phyloP scores from a whole-genome alignment of 2,888 invertebrate species.

The Bruchidius siliquastri region DNA sequence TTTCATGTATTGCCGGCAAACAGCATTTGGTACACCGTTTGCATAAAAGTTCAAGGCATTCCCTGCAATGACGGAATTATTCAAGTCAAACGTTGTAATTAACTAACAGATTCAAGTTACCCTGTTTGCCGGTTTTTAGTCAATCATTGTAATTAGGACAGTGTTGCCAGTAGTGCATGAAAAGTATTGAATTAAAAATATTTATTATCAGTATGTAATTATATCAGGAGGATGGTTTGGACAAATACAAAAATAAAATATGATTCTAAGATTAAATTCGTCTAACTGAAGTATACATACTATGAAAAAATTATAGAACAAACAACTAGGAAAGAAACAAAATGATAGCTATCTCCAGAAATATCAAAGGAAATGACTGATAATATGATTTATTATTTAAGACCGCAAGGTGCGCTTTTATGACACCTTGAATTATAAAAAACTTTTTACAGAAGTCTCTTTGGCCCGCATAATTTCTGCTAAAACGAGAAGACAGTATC shows the following conservation, averaged over 20 bases:
- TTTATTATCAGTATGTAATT: slow-evolving; percentile 7
- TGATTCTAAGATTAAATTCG: slow-evolving; percentile 4
- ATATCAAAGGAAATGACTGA: slow-evolving; percentile 3
- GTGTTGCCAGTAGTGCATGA: slow-evolving; percentile 5
- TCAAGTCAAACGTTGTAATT: slow-evolving; percentile 5
- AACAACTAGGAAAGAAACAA: slow-evolving; percentile 3
- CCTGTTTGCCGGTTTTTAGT: slow-evolving; percentile 5
- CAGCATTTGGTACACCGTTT: slow-evolving; percentile 8
- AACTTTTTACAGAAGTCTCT: too few species aligned
- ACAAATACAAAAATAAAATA: slow-evolving; percentile 4
- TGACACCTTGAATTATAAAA: slow-evolving; percentile 2
- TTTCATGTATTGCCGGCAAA: slow-evolving; percentile 4
- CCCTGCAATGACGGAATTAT: slow-evolving; percentile 3
- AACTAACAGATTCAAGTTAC: slow-evolving; percentile 4
- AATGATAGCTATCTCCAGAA: slow-evolving; percentile 1
- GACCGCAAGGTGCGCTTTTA: slow-evolving; percentile 2
- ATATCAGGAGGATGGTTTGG: slow-evolving; percentile 2
- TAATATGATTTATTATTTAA: slow-evolving; percentile 4
- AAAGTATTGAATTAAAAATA: slow-evolving; percentile 1
- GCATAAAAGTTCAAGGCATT: slow-evolving; percentile 2
- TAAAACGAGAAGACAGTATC: too few species aligned
- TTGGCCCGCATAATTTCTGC: too few species aligned
- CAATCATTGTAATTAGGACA: slow-evolving; percentile 2
- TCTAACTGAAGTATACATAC: slow-evolving; percentile 3
- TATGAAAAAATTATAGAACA: slow-evolving; percentile 4